Evolutionary conservation across 2,113 vertebrate genomes (phyloP).

Genomic region (Promerops cafer): DNA sequence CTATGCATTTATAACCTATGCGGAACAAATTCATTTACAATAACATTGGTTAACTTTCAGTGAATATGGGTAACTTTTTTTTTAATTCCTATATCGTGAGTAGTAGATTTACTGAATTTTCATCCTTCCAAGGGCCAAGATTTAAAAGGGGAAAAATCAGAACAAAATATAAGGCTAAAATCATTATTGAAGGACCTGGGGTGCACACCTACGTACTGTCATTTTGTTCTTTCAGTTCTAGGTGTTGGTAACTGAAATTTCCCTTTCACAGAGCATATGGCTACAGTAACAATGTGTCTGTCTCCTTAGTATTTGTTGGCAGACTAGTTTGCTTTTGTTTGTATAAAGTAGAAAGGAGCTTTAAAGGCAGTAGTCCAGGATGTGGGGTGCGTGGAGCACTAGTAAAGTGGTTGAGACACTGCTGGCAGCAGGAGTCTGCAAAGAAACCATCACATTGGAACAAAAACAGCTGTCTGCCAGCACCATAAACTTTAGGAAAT

Average conservation of each 20-base stretch:
- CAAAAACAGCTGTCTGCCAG: constrained; percentile 45
- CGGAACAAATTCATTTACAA: neutral
- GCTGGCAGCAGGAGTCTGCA: constrained; percentile 20
- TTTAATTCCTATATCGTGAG: accelerated
- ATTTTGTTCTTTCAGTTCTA: neutral
- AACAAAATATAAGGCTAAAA: neutral
- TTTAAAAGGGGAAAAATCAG: neutral
- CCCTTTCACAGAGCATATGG: neutral
- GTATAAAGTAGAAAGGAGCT: neutral
- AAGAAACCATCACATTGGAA: constrained; percentile 28
- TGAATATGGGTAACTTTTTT: neutral
- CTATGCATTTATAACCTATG: neutral
- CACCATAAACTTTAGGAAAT: constrained; percentile 44
- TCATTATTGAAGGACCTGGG: neutral
- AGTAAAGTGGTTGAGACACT: neutral
- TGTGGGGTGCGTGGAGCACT: neutral
- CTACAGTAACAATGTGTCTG: neutral
- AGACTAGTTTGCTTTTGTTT: neutral
- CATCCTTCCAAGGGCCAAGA: neutral
- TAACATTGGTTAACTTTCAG: neutral
- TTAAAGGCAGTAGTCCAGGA: neutral
- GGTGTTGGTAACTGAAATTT: neutral
- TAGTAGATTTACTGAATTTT: neutral
- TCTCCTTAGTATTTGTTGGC: neutral
- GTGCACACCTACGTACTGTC: neutral